Base-by-base conservation (phyloP, 2,113 vertebrate genomes). In the Phyllostomus discolor region DNA sequence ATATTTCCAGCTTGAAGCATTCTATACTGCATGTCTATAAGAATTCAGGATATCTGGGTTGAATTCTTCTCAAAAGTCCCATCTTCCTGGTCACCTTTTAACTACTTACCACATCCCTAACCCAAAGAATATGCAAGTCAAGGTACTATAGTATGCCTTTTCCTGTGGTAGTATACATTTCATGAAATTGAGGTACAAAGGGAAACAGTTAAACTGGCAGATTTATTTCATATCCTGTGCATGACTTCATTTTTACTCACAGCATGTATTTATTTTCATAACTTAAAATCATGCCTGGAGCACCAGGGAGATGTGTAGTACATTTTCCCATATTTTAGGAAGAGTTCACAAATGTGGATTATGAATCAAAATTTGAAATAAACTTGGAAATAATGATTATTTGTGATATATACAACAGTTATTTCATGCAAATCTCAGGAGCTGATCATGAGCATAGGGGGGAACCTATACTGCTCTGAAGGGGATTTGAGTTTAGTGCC, bases 311-410 rank as follows among this genome's bases (percentile, higher is more conserved):
- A 54, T 28, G 28, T 79, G n/a, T n/a, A n/a, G 19, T n/a, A 52
- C 50, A 62, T 81, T n/a, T 72, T 46, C 19, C 67, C 54, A 7
- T 31, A 7, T 41, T 88, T 88, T 73, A 95, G 75, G 88, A 41
- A 80, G 28, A 75, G 16, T 20, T 91, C 62, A 88, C 70, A 83
- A 69, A 76, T n/a, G 33, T 79, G 75, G 83, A 62, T 93, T 82
- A 64, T 69, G 69, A 73, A 41, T 52, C 19, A 76, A 24, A 86
- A 59, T 66, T 59, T 83, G 24, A 28, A 86, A 10, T 90, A 52
- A 82, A 81, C 66, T 88, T 96, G 33, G 46, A 72, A 90, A 48
- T 54, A 62, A 67, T 24, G 7, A 92, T 73, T n/a, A 52, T 86
- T 26, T 57, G 38, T 80, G 67, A 69, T 7, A 35, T 38, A 14